A percentile compares a stretch with the other conserved stretches of the same genome.
Evolutionary conservation across 2,888 invertebrate genomes (phyloP).

Genomic region (Epinotia nisella): DNA sequence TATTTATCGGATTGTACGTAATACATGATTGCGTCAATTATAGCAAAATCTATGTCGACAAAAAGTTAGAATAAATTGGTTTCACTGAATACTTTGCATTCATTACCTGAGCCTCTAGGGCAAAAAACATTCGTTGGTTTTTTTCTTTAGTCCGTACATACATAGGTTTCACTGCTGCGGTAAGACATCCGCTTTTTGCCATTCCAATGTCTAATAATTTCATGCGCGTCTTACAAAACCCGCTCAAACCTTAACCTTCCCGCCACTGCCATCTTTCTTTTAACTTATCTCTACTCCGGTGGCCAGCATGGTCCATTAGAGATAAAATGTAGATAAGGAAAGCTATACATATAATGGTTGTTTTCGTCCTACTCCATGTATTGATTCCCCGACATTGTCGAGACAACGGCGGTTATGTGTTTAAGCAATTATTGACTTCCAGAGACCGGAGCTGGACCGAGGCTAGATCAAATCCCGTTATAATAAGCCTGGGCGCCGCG

Average conservation of each 20-base stretch:
- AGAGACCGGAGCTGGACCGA: slow-evolving; percentile 58
- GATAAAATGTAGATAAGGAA: slow-evolving; percentile 3
- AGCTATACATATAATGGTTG: slow-evolving; percentile 56
- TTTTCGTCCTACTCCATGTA: slow-evolving; percentile 60
- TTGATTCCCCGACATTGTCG: slow-evolving; percentile 67
- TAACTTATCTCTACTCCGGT: slow-evolving; percentile 9
- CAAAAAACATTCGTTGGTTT: not conserved
- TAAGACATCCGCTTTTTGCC: not conserved
- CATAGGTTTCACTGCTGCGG: not conserved
- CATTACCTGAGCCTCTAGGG: slow-evolving; percentile 12
- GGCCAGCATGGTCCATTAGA: slow-evolving; percentile 11
- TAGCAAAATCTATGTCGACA: slow-evolving; percentile 1
- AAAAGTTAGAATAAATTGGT: slow-evolving; percentile 7
- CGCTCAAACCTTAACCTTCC: not conserved
- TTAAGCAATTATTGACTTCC: slow-evolving; percentile 72
- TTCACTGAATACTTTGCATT: slow-evolving; percentile 16
- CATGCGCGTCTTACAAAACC: not conserved
- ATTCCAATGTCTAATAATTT: not conserved
- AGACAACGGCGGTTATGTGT: slow-evolving; percentile 71
- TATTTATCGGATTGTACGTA: not conserved
- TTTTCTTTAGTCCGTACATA: not conserved
- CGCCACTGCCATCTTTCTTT: not conserved
- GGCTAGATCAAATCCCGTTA: slow-evolving; percentile 72
- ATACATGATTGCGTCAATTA: slow-evolving; percentile 3
- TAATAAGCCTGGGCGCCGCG: slow-evolving; percentile 68